Evolutionary conservation across 2,888 invertebrate species (phyloP).

Genomic region (Drosophila demipolita): DNA sequence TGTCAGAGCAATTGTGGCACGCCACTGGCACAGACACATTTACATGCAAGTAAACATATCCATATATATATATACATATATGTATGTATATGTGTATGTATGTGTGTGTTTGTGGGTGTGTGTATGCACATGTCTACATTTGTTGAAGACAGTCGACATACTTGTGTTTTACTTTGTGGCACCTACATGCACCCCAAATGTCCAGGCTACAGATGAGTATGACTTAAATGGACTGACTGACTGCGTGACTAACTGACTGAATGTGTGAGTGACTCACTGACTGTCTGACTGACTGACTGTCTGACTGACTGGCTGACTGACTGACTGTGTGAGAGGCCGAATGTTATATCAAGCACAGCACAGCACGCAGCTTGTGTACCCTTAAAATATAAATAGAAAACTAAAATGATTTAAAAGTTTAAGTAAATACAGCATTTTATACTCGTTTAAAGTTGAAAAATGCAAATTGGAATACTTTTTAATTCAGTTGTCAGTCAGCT

Average conservation of each 20-base stretch:
- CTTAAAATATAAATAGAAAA: not conserved
- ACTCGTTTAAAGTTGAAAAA: not conserved
- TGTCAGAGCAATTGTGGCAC: slow-evolving; percentile 72
- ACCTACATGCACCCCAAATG: slow-evolving; percentile 16
- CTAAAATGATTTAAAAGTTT: not conserved
- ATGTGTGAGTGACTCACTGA: not conserved
- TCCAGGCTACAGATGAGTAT: slow-evolving; percentile 14
- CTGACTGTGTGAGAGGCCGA: not conserved
- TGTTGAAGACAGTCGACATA: slow-evolving; percentile 28
- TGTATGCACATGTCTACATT: slow-evolving; percentile 20
- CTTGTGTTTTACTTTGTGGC: slow-evolving; percentile 48
- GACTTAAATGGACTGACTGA: slow-evolving; percentile 36
- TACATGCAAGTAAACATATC: slow-evolving; percentile 10
- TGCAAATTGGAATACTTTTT: not conserved
- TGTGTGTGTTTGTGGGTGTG: not conserved
- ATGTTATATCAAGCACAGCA: not conserved
- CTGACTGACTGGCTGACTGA: not conserved
- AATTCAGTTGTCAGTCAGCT: not conserved
- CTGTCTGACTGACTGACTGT: not conserved
- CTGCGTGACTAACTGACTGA: slow-evolving; percentile 4
- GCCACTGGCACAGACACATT: slow-evolving; percentile 29
- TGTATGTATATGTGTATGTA: not conserved
- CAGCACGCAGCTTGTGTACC: slow-evolving; percentile 5
- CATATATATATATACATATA: not conserved
- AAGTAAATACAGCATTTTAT: not conserved